Base-by-base conservation (phyloP, 2,113 vertebrate species). In the Leptodactylus fuscus region DNA sequence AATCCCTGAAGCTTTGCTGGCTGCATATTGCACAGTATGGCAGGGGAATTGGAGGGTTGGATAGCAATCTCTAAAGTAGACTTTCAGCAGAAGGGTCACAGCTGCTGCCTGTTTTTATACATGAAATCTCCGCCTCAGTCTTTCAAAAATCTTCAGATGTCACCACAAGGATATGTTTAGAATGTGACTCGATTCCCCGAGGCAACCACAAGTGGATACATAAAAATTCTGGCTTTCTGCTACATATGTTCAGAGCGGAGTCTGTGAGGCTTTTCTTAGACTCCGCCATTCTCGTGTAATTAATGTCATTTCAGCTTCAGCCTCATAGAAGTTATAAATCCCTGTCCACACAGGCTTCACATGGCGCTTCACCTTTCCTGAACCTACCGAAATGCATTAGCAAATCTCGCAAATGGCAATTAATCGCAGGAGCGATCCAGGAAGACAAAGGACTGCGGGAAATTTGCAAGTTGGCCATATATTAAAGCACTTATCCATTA, bases 111-210 rank as follows among this genome's bases (percentile, higher is more conserved):
- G 51, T 75, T 83, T 83, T 75, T 76, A 48, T 62, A 60, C 71
- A 71, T 83, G 62, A 83, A 76, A 83, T 83, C 53, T 83, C 82
- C 24, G 15, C 65, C 81, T 75, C 36, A 62, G 51, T 75, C 82
- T 83, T 75, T 83, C 82, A 83, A 48, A 80, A 83, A 75, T 62
- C 82, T 85, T 85, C 44, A 85, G 73, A 85, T 85, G 74, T 78
- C 74, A 85, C 83, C 58, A 75, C 71, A 69, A 85, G 73, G 74
- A 85, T 69, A 85, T 85, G 74, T 67, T 85, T 84, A 84, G 73
- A 84, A 84, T 76, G 82, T 77, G 71, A 77, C 46, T 84, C 27
- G 55, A 77, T 77, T 84, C 73, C 82, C 82, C 20, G 22, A 84
- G 82, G 82, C 73, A 48, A 55, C 83, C 58, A 69, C 58, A 78